Conservation (phyloP, 2,888 invertebrate species). For the Falcaria lacertinaria region DNA sequence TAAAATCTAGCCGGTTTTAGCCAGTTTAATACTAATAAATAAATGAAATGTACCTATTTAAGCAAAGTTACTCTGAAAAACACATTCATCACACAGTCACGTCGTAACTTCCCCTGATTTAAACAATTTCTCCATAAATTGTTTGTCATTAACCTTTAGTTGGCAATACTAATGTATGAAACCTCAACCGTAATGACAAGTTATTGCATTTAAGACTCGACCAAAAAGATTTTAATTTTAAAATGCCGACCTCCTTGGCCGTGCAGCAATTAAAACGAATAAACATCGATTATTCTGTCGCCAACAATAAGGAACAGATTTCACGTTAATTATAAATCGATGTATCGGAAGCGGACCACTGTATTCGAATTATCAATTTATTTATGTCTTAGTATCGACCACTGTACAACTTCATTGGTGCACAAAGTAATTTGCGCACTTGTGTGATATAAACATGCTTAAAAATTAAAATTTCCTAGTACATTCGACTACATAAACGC, state of each 20-base stretch:
- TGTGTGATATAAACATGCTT: slow-evolving; percentile 34
- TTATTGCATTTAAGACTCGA: neutral
- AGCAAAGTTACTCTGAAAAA: no score
- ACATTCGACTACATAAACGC: slow-evolving; percentile 19
- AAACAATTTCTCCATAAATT: no score
- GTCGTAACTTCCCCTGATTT: no score
- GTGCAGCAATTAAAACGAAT: neutral
- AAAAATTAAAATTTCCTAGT: slow-evolving; percentile 46
- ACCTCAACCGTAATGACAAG: neutral
- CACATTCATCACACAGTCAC: no score
- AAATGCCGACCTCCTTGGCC: neutral
- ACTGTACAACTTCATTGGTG: slow-evolving; percentile 21
- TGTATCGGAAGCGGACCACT: neutral
- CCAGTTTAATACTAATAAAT: no score
- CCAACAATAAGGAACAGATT: neutral
- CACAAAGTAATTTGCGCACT: slow-evolving; percentile 26
- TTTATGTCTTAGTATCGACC: slow-evolving; percentile 5
- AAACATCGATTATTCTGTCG: neutral
- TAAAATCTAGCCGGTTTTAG: no score
- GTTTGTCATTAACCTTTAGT: no score
- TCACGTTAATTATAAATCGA: slow-evolving; percentile 1
- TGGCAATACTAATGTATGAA: no score
- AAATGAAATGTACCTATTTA: no score
- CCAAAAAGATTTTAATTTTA: neutral
- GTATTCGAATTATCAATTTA: slow-evolving; percentile 1